Percentiles rank a stretch among this genome's conserved stretches.
Evolutionary conservation across 2,113 vertebrate species (phyloP).

Genomic region (Hypocryptadius cinnamomeus): DNA sequence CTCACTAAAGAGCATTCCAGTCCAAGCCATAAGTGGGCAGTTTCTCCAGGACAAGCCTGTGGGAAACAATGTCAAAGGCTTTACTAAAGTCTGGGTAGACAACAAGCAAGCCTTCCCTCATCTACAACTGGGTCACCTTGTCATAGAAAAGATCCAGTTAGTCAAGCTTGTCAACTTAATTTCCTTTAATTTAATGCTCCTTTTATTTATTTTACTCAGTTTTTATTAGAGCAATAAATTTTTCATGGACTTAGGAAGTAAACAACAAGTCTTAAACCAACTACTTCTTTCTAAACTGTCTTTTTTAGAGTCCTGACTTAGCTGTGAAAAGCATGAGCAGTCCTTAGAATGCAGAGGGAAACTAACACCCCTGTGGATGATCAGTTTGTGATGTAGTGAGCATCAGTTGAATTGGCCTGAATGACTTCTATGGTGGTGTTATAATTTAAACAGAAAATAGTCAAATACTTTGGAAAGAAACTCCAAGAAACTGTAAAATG

Average conservation of each 20-base stretch:
- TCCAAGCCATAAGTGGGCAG: not conserved
- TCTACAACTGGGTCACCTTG: not conserved
- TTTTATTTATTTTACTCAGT: constrained; percentile 57
- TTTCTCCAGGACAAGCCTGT: not conserved
- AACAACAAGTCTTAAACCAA: not conserved
- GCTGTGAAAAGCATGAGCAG: not conserved
- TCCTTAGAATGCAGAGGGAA: not conserved
- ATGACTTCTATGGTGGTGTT: not conserved
- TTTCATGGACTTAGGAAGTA: constrained; percentile 37
- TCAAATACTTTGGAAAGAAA: not conserved
- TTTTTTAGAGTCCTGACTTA: not conserved
- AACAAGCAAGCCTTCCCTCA: not conserved
- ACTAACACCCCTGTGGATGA: not conserved
- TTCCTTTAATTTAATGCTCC: constrained; percentile 56
- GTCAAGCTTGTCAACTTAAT: not conserved
- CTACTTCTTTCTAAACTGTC: constrained; percentile 3
- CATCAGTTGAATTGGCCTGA: not conserved
- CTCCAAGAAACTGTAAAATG: not conserved
- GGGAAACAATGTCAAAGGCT: not conserved
- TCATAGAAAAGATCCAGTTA: not conserved
- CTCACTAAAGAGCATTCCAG: not conserved
- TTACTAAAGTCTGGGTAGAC: not conserved
- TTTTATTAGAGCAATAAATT: constrained; percentile 56
- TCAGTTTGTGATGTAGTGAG: not conserved
- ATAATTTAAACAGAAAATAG: not conserved